phyloP scores from a whole-genome alignment of 2,797 vertebrate genomes.

The Mallotus villosus region DNA sequence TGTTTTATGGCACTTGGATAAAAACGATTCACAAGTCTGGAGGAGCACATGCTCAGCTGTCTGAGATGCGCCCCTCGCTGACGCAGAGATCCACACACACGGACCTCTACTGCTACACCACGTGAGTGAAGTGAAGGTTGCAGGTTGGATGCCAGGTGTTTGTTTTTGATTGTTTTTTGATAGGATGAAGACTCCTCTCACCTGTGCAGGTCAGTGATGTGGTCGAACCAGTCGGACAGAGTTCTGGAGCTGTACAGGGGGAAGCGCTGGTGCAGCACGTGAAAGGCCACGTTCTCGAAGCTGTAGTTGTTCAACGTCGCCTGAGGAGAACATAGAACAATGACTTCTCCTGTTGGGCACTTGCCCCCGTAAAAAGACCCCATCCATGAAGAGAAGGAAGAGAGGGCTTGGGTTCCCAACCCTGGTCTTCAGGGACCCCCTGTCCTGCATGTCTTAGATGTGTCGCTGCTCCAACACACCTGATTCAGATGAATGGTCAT shows the following conservation, averaged over 20 bases:
- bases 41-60: too few species aligned
- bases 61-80: too few species aligned
- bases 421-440: too few species aligned
- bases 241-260: slow-evolving; percentile 86
- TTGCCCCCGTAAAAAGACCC: not conserved
- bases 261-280: slow-evolving; percentile 89
- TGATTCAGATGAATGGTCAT: too few species aligned
- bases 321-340: slow-evolving; percentile 59
- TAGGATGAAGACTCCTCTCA: slow-evolving; percentile 44
- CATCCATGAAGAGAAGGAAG: too few species aligned
- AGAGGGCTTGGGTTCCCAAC: too few species aligned
- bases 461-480: too few species aligned
- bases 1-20: too few species aligned
- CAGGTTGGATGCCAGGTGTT: not conserved
- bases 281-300: slow-evolving; percentile 97
- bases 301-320: slow-evolving; percentile 90
- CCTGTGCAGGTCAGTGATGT: slow-evolving; percentile 90
- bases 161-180: not conserved
- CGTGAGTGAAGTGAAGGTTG: not conserved
- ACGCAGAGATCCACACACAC: slow-evolving; percentile 5
- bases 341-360: not conserved
- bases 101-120: not conserved
- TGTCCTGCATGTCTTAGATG: too few species aligned
- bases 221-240: slow-evolving; percentile 96
- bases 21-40: too few species aligned